phyloP scores from a whole-genome alignment of 2,113 vertebrate genomes.

The Melanerpes aurifrons region DNA sequence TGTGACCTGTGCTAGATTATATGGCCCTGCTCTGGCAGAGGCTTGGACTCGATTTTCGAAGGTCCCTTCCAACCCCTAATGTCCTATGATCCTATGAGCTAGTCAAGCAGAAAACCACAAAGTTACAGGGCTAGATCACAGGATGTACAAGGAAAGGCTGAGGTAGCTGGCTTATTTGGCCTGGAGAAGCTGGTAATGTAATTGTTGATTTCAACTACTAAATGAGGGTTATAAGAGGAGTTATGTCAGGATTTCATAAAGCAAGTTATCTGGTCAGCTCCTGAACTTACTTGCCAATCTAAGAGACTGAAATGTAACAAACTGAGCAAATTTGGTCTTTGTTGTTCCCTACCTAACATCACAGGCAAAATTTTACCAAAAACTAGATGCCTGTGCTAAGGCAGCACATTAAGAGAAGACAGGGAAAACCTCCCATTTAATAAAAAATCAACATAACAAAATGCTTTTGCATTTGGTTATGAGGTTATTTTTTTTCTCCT shows the following conservation, averaged over 20 bases:
- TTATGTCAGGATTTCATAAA: background rate
- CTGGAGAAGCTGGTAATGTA: background rate
- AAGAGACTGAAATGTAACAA: background rate
- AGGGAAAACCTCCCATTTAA: background rate
- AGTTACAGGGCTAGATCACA: background rate
- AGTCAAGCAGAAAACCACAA: background rate
- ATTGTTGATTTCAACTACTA: background rate
- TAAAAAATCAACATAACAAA: background rate
- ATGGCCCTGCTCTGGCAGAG: too few species aligned
- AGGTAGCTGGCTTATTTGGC: background rate
- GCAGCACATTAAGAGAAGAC: background rate
- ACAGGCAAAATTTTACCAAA: background rate
- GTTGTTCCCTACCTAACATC: background rate
- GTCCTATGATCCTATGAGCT: background rate
- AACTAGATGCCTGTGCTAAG: background rate
- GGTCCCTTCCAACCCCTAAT: too few species aligned
- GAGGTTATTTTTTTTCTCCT: accelerated
- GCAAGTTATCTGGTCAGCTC: background rate
- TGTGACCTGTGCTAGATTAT: too few species aligned
- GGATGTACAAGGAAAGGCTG: accelerated
- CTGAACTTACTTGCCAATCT: background rate
- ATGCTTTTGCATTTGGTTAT: background rate
- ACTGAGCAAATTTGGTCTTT: background rate
- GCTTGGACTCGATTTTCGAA: too few species aligned
- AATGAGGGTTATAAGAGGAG: background rate